Conservation (phyloP, 2,888 invertebrate species). For the Heliconius charithonia region DNA sequence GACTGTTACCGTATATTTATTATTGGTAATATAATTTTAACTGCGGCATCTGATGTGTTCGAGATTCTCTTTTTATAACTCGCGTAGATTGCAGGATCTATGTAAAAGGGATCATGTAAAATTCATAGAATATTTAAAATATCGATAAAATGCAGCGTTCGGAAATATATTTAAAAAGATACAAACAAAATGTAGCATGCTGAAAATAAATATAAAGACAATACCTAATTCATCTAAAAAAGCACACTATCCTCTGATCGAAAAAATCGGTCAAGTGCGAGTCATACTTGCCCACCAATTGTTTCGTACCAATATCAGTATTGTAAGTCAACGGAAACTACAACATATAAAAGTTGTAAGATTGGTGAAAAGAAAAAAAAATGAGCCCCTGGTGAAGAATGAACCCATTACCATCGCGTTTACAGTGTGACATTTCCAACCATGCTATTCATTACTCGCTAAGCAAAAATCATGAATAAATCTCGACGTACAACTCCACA, state of each 20-base stretch:
- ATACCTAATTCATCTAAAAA: no score
- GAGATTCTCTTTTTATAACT: not conserved
- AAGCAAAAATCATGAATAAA: conserved; percentile 16
- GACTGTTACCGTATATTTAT: no score
- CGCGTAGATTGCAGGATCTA: not conserved
- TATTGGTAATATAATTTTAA: no score
- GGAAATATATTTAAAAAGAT: not conserved
- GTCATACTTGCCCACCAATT: no score
- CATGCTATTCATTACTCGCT: not conserved
- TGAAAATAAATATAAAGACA: not conserved
- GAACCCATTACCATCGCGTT: not conserved
- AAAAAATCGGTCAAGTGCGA: no score
- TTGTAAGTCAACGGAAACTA: no score
- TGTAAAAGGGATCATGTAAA: not conserved
- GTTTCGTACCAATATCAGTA: no score
- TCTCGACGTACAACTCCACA: conserved; percentile 10
- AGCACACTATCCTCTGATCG: no score
- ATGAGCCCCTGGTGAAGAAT: not conserved
- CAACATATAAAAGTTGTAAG: no score
- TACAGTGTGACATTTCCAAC: not conserved
- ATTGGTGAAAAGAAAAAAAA: not conserved
- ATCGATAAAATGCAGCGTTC: not conserved
- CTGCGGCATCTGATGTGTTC: no score
- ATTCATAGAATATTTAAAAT: conserved; percentile 1
- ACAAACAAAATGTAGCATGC: not conserved